Evolutionary conservation across 37 sponge, comb jelly and placozoan genomes (phyloP), one percentile per base, ranked within the genome.

Genomic region (Aphrocallistes beatrix): DNA sequence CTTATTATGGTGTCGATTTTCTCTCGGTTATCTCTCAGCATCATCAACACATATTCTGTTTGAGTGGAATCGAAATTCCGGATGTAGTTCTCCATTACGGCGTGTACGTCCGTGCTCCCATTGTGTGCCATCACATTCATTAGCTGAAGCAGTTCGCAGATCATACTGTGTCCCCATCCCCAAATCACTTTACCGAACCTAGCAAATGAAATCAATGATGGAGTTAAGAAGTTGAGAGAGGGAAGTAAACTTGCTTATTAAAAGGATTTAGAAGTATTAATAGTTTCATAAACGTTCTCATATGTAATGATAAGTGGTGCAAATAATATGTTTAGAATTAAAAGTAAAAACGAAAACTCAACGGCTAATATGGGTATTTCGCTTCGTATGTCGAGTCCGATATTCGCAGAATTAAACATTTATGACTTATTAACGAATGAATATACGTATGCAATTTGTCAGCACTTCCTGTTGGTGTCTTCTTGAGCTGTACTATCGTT

Each of bases 151-250:
- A 60, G 8, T 30, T 60, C 75, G 34, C 75, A 60, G 32, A 60
- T 19, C 75, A 60, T 3, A 6, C 3, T 60, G 32, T 60, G 75
- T 25, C 75, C 8, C 75, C 75, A 60, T 60, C 75, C 75, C 75
- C 75, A 60, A 6, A 60, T 60, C 10, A 60, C 75, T 13, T 60
- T 60, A 60, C 75, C 75, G n/a, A 60, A 60, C 75, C 75, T 60
- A 60, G n/a, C n/a, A n/a, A 47, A 47, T 21, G 17, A 47, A 17
- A 47, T 47, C 13, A 47, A 47, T 47, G 17, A 47, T 47, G 13
- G 13, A 47, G 17, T 47, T 21, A 47, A n/a, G n/a, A 47, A 47
- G 13, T 60, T 60, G 6, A 60, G 75, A 60, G n/a, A 60, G 45
- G 10, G 13, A 6, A 42, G 45, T 30, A 60, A 60, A 19, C 10